These are phyloP conservation scores for Portunus trituberculatus DNA, from an alignment of 1,140 invertebrate species.

Conservation along the genomic window DNA sequence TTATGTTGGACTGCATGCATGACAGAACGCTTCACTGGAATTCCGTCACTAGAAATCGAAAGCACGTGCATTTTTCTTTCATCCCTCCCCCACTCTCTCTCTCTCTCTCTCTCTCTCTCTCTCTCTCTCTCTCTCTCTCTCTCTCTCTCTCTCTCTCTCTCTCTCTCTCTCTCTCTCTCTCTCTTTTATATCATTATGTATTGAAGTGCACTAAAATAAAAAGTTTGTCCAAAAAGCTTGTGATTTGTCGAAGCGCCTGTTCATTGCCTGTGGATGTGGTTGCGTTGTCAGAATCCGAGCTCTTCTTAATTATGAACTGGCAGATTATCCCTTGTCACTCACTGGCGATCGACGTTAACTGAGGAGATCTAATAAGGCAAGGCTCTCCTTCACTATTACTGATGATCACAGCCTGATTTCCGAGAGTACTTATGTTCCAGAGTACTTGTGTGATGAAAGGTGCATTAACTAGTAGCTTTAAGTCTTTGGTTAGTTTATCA, in stretches of 20 bases:
- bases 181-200: background rate
- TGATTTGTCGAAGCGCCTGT: conserved; percentile 30
- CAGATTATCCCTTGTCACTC: conserved; percentile 54
- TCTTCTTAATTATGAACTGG: conserved; percentile 39
- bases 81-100: too few species aligned
- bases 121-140: too few species aligned
- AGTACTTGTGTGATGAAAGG: conserved; percentile 35
- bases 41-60: conserved; percentile 32
- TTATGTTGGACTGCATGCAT: conserved; percentile 24
- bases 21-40: conserved; percentile 27
- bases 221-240: conserved; percentile 20
- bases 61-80: background rate
- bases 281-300: conserved; percentile 10
- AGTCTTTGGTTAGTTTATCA: background rate
- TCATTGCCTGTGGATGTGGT: conserved; percentile 40
- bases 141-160: too few species aligned
- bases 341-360: conserved; percentile 37
- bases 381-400: background rate
- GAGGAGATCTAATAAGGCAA: conserved; percentile 37
- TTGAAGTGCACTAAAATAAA: background rate
- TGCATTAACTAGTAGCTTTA: conserved; percentile 9
- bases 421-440: background rate
- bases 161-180: background rate
- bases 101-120: too few species aligned
- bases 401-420: conserved; percentile 10